These are phyloP conservation scores for Mythimna ferrago DNA, from an alignment of 2,888 invertebrate species.

Conservation along the genomic window DNA sequence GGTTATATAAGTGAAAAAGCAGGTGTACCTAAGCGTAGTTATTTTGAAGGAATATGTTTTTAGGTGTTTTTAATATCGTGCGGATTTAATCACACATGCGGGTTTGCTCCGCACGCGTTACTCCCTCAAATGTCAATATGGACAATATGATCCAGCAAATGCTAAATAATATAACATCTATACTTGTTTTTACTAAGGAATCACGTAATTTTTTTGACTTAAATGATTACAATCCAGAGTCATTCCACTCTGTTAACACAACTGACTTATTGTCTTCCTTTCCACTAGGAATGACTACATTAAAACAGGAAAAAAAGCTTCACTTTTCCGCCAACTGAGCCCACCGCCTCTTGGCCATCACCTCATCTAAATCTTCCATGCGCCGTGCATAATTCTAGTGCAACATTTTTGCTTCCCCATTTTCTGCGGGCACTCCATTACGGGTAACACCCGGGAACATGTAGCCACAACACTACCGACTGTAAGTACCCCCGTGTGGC, in stretches of 20 bases:
- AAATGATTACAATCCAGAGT: no score
- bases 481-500: slow-evolving; percentile 81
- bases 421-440: slow-evolving; percentile 80
- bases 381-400: slow-evolving; percentile 60
- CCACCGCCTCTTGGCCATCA: neutral
- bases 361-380: slow-evolving; percentile 35
- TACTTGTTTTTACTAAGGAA: neutral
- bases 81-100: no score
- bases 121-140: no score
- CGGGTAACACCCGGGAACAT: slow-evolving; percentile 76
- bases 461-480: slow-evolving; percentile 78
- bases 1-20: neutral
- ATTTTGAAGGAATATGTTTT: no score
- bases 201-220: neutral
- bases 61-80: no score
- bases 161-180: no score
- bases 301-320: neutral
- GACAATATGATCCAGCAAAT: no score
- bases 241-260: no score
- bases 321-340: slow-evolving; percentile 3
- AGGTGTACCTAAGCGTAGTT: neutral
- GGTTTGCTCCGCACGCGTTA: no score
- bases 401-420: slow-evolving; percentile 69
- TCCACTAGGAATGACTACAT: no score
- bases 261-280: neutral